A percentile compares a stretch with the other conserved stretches of the same genome.
Conservation (phyloP, 2,888 invertebrate genomes). For the Andrena trimmerana region DNA sequence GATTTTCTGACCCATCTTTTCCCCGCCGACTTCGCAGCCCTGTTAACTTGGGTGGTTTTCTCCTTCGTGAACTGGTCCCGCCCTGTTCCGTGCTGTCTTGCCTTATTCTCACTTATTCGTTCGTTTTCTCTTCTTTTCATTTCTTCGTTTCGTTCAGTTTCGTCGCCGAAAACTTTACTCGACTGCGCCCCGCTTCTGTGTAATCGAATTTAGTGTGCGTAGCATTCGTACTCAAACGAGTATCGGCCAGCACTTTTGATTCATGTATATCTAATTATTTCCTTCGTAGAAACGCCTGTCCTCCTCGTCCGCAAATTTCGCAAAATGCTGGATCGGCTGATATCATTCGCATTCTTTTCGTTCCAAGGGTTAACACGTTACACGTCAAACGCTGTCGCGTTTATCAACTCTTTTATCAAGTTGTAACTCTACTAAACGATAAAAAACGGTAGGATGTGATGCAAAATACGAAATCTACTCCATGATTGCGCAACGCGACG, state of each 20-base stretch:
- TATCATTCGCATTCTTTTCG: not conserved
- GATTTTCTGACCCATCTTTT: slow-evolving; percentile 5
- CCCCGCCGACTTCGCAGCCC: not conserved
- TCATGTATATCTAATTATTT: no score
- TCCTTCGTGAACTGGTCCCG: not conserved
- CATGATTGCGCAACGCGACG: not conserved
- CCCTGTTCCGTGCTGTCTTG: no score
- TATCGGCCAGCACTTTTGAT: no score
- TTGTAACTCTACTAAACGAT: not conserved
- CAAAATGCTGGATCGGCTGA: no score
- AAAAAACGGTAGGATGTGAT: not conserved
- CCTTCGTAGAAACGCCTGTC: no score
- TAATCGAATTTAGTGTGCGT: no score
- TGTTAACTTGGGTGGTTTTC: not conserved
- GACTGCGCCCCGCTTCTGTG: no score
- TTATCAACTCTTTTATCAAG: not conserved
- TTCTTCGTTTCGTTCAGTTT: no score
- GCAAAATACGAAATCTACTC: slow-evolving; percentile 1
- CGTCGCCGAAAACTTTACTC: no score
- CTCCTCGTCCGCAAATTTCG: no score
- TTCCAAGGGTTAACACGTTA: slow-evolving; percentile 3
- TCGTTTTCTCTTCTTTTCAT: no score
- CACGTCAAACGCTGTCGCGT: not conserved
- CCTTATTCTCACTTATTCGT: not conserved
- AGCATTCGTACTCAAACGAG: no score